Percentiles rank a stretch among this genome's conserved stretches.
phyloP scores from a whole-genome alignment of 2,113 vertebrate species.

The Ginglymostoma cirratum region DNA sequence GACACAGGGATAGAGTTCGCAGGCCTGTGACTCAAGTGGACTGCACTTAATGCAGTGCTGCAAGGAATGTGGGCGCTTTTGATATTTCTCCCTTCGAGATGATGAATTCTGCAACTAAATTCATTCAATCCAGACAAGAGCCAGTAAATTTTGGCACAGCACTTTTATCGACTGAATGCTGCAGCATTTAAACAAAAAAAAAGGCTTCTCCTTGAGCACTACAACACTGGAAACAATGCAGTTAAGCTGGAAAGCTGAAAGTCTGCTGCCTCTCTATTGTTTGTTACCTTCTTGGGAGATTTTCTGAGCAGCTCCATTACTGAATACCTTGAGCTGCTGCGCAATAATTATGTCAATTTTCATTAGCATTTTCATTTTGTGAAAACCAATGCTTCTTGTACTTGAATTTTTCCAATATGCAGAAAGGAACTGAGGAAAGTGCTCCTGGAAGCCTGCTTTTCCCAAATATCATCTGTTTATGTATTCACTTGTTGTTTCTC shows the following conservation, averaged over 20 bases:
- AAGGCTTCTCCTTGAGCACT: background rate
- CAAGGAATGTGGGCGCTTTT: background rate
- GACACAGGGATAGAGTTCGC: background rate
- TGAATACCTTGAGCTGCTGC: background rate
- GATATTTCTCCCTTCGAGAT: background rate
- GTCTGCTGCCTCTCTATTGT: background rate
- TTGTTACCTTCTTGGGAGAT: background rate
- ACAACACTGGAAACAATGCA: background rate
- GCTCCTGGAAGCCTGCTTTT: background rate
- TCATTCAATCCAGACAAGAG: conserved; percentile 1
- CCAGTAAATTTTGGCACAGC: background rate
- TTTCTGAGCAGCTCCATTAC: background rate
- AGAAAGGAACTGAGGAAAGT: background rate
- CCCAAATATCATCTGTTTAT: background rate
- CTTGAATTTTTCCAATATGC: background rate
- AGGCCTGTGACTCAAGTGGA: background rate
- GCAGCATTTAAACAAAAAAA: background rate
- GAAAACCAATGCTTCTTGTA: background rate
- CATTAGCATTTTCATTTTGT: background rate
- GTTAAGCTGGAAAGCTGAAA: background rate
- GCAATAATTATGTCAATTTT: background rate
- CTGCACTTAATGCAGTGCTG: background rate
- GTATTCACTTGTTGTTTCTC: background rate
- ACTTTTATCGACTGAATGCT: background rate
- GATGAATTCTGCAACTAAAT: conserved; percentile 20